Evolutionary conservation across 2,797 vertebrate genomes (phyloP).

Genomic region (Sphenopsis melanotis): DNA sequence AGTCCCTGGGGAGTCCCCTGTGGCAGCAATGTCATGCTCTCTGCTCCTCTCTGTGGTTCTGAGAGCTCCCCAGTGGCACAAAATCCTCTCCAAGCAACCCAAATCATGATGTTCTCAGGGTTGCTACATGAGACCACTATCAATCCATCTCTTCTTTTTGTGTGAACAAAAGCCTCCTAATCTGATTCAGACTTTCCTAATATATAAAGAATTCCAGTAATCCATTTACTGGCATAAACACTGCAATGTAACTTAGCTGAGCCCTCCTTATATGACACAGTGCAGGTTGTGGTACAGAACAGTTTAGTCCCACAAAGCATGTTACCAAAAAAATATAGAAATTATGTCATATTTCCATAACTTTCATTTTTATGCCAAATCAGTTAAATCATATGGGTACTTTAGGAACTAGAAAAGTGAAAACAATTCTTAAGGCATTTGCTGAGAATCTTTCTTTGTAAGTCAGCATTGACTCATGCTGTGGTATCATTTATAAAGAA

Average conservation of each 20-base stretch:
- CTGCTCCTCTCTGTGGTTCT: background rate
- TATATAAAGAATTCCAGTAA: background rate
- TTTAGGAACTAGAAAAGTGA: background rate
- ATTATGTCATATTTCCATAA: background rate
- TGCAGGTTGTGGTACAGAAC: background rate
- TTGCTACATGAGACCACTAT: background rate
- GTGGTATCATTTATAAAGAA: background rate
- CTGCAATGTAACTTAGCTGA: background rate
- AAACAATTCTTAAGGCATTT: background rate
- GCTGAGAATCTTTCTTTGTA: background rate
- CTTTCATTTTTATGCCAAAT: background rate
- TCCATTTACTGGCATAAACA: background rate
- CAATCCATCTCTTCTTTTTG: background rate
- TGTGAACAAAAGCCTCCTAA: background rate
- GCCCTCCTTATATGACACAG: background rate
- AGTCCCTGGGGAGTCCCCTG: background rate
- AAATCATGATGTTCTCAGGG: background rate
- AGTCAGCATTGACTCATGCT: background rate
- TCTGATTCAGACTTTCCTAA: background rate
- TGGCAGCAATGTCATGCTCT: rapidly evolving
- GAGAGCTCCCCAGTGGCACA: background rate
- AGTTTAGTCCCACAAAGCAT: background rate
- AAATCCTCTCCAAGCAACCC: background rate
- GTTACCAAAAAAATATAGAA: background rate
- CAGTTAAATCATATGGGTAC: background rate